These are phyloP conservation scores for Corynorhinus townsendii DNA, from an alignment of 2,113 vertebrate genomes.

Conservation along the genomic window DNA sequence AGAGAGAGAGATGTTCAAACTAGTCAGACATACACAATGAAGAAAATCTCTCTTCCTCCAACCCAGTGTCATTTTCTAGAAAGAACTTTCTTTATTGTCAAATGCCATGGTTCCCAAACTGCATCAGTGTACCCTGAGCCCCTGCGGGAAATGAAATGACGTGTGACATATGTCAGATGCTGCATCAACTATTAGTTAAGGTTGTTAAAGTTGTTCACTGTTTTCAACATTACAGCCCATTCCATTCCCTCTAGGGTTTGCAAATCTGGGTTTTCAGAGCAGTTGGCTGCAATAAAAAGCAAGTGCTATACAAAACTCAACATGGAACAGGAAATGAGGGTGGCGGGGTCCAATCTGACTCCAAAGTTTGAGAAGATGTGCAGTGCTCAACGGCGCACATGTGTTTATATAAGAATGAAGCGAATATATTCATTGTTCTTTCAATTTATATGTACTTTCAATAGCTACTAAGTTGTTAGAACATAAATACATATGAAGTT, in stretches of 20 bases:
- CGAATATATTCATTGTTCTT: background rate
- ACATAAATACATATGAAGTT: background rate
- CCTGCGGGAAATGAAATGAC: background rate
- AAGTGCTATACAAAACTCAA: background rate
- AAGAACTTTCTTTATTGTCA: background rate
- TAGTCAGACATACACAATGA: background rate
- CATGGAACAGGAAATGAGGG: background rate
- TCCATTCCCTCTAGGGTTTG: background rate
- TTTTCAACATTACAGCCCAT: background rate
- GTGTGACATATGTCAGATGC: background rate
- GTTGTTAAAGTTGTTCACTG: rapidly evolving
- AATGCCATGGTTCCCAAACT: background rate
- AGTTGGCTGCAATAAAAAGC: background rate
- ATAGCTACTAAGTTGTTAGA: background rate
- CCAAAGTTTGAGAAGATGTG: background rate
- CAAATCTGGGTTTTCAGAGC: background rate
- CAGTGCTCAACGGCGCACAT: rapidly evolving
- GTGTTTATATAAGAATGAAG: background rate
- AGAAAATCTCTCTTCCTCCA: background rate
- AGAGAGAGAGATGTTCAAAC: background rate
- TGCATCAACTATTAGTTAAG: background rate
- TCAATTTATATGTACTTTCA: background rate
- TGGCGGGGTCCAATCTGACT: rapidly evolving
- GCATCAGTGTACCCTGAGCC: background rate
- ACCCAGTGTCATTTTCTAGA: background rate